Base-by-base conservation (phyloP, 2,797 vertebrate genomes). In the Thaleichthys pacificus region DNA sequence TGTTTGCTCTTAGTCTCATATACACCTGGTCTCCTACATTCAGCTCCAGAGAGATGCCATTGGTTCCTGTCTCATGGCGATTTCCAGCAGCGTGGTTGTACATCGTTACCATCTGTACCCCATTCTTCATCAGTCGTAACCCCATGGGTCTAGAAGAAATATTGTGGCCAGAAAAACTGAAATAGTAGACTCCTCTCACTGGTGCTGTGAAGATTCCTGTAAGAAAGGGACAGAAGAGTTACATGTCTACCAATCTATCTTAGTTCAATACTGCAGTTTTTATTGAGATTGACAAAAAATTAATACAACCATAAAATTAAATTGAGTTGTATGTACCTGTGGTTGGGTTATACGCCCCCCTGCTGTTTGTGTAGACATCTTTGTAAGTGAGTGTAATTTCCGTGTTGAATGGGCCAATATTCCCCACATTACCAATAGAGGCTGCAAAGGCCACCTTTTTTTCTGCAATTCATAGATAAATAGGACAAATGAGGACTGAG, bases 181-280 rank as follows among this genome's bases (percentile, higher is more conserved):
- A 84, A 68, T 83, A 77, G 51, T 85, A 82, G 3, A 72, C 0
- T 70, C 79, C 85, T 73, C 1, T 80, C 56, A 83, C 71, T 47
- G 86, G 76, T 74, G 83, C 77, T 6, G 75, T 83, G 0, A 86
- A 86, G 67, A 82, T 72, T 75, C 85, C 82, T 86, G 76, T 0
- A 8, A 35, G 5, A 35, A 6, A 35, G 6, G 32, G 32, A 35
- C 32, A 5, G 6, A 35, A 35, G 32, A 35, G 6, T 56, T 56
- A 5, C 11, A 56, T 12, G 51, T 15, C n/a, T 56, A 56, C 17
- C 51, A 19, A 56, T 56, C 5, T 5, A 56, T 56, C 24, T 30
- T 14, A 0, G 26, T 15, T 62, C 28, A 28, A 30, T 30, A 5
- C 2, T 62, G 5, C 57, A 24, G 61, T 28, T 62, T 17, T 28